These are phyloP conservation scores for Orchestes rusci DNA, from an alignment of 2,888 invertebrate species.

Conservation along the genomic window DNA sequence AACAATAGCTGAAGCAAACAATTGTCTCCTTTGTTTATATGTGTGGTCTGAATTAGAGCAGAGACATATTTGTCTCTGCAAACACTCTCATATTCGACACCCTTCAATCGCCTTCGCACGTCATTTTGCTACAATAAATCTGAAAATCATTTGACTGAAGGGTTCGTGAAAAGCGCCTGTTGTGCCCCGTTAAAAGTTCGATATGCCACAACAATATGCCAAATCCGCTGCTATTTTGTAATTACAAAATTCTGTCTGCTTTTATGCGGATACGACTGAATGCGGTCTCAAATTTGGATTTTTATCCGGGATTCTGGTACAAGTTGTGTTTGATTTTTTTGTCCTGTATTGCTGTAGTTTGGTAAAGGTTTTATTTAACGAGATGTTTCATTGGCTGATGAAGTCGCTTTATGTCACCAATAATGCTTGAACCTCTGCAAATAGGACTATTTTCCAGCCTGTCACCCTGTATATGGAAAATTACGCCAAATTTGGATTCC, in stretches of 20 bases:
- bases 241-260: slow-evolving; percentile 8
- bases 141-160: slow-evolving; percentile 22
- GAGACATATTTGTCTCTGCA: slow-evolving; percentile 23
- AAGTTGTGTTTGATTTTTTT: no score
- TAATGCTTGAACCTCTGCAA: no score
- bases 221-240: slow-evolving; percentile 16
- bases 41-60: slow-evolving; percentile 22
- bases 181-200: slow-evolving; percentile 17
- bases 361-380: no score
- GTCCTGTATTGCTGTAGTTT: no score
- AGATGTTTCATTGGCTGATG: no score
- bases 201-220: slow-evolving; percentile 18
- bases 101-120: slow-evolving; percentile 25
- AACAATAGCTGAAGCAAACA: slow-evolving; percentile 17
- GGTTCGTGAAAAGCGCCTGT: slow-evolving; percentile 21
- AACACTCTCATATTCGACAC: slow-evolving; percentile 25
- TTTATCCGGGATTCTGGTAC: no score
- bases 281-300: neutral
- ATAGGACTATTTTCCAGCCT: no score
- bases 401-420: no score
- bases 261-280: neutral
- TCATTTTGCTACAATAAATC: slow-evolving; percentile 25
- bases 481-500: no score
- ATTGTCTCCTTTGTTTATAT: slow-evolving; percentile 18
- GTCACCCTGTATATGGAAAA: no score